Evolutionary conservation across 2,113 vertebrate genomes (phyloP).

Genomic region (Erythrocebus patas): DNA sequence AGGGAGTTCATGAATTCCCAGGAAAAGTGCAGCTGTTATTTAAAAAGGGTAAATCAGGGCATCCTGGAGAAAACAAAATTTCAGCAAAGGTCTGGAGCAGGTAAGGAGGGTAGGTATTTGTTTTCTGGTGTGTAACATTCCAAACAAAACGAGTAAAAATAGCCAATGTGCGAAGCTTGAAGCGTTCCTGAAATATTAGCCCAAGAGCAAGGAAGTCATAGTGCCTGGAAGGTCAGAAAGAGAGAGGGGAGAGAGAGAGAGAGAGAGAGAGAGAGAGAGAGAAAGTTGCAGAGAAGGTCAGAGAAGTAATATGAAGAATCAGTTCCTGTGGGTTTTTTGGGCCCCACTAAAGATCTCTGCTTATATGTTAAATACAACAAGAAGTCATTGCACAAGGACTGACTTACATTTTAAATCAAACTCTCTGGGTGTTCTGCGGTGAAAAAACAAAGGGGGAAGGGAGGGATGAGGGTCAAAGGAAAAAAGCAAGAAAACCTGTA

Average conservation of each 20-base stretch:
- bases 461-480: neutral
- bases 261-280: neutral
- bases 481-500: neutral
- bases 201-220: neutral
- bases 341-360: neutral
- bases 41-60: neutral
- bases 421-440: neutral
- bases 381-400: neutral
- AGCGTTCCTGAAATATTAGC: neutral
- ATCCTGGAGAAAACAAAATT: neutral
- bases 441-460: neutral
- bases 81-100: neutral
- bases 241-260: fast-evolving
- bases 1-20: neutral
- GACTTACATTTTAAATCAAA: neutral
- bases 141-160: neutral
- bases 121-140: neutral
- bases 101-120: neutral
- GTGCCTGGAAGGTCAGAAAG: neutral
- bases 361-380: neutral
- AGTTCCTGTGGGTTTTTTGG: neutral
- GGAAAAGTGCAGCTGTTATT: neutral
- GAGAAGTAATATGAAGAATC: neutral
- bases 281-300: neutral
- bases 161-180: neutral